Base-by-base conservation (phyloP, 2,113 vertebrate species). In the Passer montanus region DNA sequence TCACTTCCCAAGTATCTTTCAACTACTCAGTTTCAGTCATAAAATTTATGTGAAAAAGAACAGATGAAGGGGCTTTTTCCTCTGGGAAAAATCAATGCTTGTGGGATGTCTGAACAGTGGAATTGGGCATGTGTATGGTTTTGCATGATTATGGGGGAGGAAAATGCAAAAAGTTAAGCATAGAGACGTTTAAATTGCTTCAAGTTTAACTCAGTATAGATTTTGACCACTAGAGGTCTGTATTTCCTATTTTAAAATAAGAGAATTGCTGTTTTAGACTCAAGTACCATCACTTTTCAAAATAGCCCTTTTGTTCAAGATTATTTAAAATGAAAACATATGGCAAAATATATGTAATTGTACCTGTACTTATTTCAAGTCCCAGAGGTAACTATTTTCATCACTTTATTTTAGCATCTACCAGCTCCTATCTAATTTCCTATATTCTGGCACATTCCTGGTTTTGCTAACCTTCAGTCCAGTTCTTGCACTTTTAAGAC, bases 181-280 rank as follows among this genome's bases (percentile, higher is more conserved):
- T 0, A 66, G 31, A 49, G 30, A 70, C 35, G 55, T 85, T 85
- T 83, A 64, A 89, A 64, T 30, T 1, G 3, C 39, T 82, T 66
- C 67, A 90, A 86, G 63, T 88, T 55, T 82, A 59, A 35, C 55
- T 85, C 37, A 35, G 56, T 91, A 41, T 2, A 49, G 10, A 77
- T 39, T 97, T 96, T 33, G 72, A 80, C 98, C 98, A 96, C 97
- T 98, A 98, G 98, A 98, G 97, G 98, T 97, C 98, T 96, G 95
- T 98, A 97, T 98, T 98, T 97, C 94, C 98, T 93, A 89, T 77
- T 89, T 53, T 84, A 94, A 93, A 91, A 52, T 26, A 56, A 24
- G 18, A n/a, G 5, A 53, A 73, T 9, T 28, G 9, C 18, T 80
- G 12, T 49, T 88, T 78, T 69, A 43, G 46, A 53, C 26, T 66